phyloP scores from a whole-genome alignment of 2,113 vertebrate species.

The Ctenomys sociabilis region DNA sequence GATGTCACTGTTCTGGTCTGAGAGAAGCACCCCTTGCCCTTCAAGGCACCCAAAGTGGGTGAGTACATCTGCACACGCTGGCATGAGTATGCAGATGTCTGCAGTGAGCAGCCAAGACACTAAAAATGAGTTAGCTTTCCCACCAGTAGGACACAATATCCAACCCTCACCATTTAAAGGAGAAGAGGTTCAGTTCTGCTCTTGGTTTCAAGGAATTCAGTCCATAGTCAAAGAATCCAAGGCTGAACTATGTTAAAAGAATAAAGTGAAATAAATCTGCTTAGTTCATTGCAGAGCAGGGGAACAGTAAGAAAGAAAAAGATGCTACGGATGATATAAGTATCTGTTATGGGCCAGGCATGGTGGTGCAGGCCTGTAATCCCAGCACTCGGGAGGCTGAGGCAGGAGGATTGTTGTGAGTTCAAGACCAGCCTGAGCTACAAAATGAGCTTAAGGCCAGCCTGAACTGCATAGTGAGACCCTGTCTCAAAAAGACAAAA shows the following conservation, averaged over 20 bases:
- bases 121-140: neutral
- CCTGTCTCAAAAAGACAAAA: no score
- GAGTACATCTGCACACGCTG: neutral
- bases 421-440: no score
- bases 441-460: no score
- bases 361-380: no score
- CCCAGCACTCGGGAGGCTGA: no score
- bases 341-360: no score
- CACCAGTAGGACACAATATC: neutral
- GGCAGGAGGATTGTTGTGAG: no score
- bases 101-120: neutral
- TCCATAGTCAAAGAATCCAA: neutral
- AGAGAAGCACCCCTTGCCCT: neutral
- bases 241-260: neutral
- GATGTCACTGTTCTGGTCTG: neutral
- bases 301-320: neutral
- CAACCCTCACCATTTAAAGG: no score
- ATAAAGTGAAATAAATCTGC: neutral
- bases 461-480: no score
- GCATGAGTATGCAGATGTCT: neutral
- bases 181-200: no score
- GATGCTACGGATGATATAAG: neutral
- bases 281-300: neutral
- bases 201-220: no score
- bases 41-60: neutral